Conservation (phyloP, 2,888 invertebrate species). For the Cephus pygmeus region DNA sequence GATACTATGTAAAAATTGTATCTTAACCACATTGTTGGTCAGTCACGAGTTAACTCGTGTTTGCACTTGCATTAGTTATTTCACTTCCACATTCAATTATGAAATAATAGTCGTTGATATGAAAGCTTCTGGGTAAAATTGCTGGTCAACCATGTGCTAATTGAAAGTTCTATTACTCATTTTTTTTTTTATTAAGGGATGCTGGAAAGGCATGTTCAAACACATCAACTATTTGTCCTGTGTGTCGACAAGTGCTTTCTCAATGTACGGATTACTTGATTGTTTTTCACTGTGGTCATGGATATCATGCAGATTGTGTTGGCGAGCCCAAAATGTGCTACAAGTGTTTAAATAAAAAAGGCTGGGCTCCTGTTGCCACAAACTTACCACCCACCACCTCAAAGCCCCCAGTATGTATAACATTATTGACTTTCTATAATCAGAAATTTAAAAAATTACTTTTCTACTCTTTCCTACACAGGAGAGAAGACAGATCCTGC, state of each 20-base stretch:
- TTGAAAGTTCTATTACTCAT: slow-evolving; percentile 7
- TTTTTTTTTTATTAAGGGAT: slow-evolving; percentile 39
- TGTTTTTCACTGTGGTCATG: slow-evolving; percentile 61
- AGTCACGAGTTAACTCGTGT: too few relatives aligned
- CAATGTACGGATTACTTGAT: slow-evolving; percentile 52
- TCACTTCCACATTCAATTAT: too few relatives aligned
- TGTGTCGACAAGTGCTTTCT: slow-evolving; percentile 55
- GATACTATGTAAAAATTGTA: background rate
- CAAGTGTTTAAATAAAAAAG: slow-evolving; percentile 58
- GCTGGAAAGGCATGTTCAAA: slow-evolving; percentile 56
- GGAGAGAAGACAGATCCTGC: slow-evolving; percentile 54
- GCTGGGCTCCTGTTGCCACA: slow-evolving; percentile 56
- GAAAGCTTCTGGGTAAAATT: too few relatives aligned
- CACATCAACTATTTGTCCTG: slow-evolving; percentile 51
- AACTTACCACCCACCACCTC: slow-evolving; percentile 43
- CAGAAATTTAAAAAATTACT: background rate
- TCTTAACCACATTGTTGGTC: background rate
- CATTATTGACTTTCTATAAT: background rate
- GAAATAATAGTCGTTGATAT: too few relatives aligned
- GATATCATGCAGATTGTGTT: slow-evolving; percentile 58
- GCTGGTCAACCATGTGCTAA: background rate
- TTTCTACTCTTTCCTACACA: slow-evolving; percentile 23
- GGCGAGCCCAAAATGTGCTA: slow-evolving; percentile 58
- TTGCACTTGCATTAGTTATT: too few relatives aligned
- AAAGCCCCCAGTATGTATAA: slow-evolving; percentile 42